Conservation (phyloP, 2,113 vertebrate genomes). For the Planiliza haematocheilus region DNA sequence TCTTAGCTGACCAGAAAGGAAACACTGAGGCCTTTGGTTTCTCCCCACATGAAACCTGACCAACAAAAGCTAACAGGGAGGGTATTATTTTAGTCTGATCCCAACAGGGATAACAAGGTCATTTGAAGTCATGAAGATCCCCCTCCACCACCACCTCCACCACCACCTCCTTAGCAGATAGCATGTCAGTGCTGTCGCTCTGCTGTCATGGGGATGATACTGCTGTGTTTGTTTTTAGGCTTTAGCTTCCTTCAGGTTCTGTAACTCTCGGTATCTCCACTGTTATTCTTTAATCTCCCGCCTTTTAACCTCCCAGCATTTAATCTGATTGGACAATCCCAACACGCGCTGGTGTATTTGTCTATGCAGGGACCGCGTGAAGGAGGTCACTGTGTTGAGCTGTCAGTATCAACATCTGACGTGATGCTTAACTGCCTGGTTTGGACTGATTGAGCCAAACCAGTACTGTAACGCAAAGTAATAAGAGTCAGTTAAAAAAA, state of each 20-base stretch:
- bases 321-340: no score
- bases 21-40: no score
- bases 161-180: conserved; percentile 46
- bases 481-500: no score
- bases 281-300: conserved; percentile 74
- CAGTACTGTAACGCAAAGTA: no score
- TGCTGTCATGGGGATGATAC: conserved; percentile 46
- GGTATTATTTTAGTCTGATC: conserved; percentile 68
- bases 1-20: no score
- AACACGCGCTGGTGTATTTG: no score
- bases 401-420: no score
- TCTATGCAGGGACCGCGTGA: no score
- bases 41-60: conserved; percentile 53
- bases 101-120: conserved; percentile 72
- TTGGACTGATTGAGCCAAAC: no score
- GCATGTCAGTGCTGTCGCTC: conserved; percentile 51
- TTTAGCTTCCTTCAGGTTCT: conserved; percentile 47
- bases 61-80: conserved; percentile 56
- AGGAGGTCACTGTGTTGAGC: no score
- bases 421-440: no score
- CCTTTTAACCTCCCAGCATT: conserved; percentile 60
- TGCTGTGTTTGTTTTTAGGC: conserved; percentile 58
- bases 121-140: conserved; percentile 54
- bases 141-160: not conserved
- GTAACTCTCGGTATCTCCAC: conserved; percentile 55